Evolutionary conservation across 2,888 invertebrate genomes (phyloP).

Genomic region (Urechis unicinctus): DNA sequence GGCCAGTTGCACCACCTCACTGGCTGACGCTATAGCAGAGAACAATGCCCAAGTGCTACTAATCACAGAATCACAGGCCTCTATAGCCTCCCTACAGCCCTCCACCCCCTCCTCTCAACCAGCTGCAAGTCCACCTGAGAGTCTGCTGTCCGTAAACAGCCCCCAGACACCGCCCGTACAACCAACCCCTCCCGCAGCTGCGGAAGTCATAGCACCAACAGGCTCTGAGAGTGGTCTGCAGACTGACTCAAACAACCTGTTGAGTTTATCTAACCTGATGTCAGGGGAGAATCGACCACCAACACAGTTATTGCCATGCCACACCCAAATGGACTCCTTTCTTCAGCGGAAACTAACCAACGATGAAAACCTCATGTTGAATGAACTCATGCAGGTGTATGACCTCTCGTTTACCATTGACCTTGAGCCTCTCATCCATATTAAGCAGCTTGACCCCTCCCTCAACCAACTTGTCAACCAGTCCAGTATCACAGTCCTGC

Average conservation of each 20-base stretch:
- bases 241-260: not conserved
- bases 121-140: not conserved
- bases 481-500: slow-evolving; percentile 80
- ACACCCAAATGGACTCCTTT: slow-evolving; percentile 7
- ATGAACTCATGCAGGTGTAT: slow-evolving; percentile 21
- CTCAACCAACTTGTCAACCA: slow-evolving; percentile 58
- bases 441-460: slow-evolving; percentile 23
- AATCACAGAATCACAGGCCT: not conserved
- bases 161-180: not conserved
- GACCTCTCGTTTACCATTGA: slow-evolving; percentile 26
- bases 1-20: not conserved
- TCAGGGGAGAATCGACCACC: no score
- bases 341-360: slow-evolving; percentile 10
- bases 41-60: not conserved
- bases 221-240: not conserved
- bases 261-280: not conserved
- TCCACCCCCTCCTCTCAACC: not conserved
- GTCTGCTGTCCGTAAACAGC: not conserved
- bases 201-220: not conserved
- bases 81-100: not conserved
- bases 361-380: slow-evolving; percentile 15
- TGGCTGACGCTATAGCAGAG: not conserved
- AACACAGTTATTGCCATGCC: no score
- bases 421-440: slow-evolving; percentile 24
- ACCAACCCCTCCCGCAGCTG: not conserved